Percentiles rank a stretch among this genome's conserved stretches.
Conservation (phyloP, 2,113 vertebrate genomes). For the Thalassarche chlororhynchos region DNA sequence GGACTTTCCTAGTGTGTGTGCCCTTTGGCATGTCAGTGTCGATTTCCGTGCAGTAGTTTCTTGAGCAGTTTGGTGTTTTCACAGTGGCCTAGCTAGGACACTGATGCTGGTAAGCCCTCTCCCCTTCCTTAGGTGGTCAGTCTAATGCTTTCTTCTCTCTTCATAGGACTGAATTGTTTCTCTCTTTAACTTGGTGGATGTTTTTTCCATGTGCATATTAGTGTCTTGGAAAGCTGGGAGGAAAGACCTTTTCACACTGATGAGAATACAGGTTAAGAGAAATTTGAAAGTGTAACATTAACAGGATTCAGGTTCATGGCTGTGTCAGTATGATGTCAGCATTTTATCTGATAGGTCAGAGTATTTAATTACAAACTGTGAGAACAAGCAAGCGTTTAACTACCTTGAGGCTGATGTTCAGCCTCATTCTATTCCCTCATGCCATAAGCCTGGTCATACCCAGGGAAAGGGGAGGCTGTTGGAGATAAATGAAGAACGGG, state of each 20-base stretch:
- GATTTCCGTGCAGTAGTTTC: not conserved
- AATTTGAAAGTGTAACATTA: not conserved
- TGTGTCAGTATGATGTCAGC: not conserved
- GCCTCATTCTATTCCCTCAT: not conserved
- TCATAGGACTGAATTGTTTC: not conserved
- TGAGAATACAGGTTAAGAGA: not conserved
- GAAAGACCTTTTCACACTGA: not conserved
- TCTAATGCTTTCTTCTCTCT: not conserved
- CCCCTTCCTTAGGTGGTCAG: not conserved
- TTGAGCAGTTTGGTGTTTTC: not conserved
- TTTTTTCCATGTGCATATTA: not conserved
- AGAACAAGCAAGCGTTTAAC: not conserved
- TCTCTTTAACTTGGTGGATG: not conserved
- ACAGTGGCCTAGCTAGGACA: not conserved
- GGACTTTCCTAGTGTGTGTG: not conserved
- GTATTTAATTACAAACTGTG: slow-evolving; percentile 16
- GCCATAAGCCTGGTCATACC: not conserved
- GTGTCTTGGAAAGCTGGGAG: not conserved
- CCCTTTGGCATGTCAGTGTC: not conserved
- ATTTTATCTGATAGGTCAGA: not conserved
- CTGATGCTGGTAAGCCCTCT: not conserved
- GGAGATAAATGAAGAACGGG: not conserved
- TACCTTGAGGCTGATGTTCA: not conserved
- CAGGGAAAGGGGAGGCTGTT: not conserved
- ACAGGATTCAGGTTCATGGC: not conserved